Conservation (phyloP, 2,888 invertebrate species). For the Zelleria hepariella region DNA sequence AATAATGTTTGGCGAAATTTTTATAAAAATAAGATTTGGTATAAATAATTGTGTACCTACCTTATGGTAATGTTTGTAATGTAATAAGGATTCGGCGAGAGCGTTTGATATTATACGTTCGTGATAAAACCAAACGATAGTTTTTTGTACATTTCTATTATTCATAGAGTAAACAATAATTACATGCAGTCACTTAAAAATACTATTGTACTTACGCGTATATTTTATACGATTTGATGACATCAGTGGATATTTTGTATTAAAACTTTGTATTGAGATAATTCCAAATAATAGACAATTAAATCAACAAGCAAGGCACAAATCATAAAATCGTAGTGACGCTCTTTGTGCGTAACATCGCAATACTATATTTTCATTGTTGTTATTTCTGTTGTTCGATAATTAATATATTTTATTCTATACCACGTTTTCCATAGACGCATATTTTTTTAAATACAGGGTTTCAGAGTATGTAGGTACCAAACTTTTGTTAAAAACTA, state of each 20-base stretch:
- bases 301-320: background rate
- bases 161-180: slow-evolving; percentile 49
- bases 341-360: background rate
- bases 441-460: slow-evolving; percentile 1
- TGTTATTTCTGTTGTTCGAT: slow-evolving; percentile 4
- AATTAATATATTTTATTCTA: slow-evolving; percentile 4
- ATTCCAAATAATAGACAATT: background rate
- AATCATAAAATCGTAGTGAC: background rate
- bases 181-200: slow-evolving; percentile 53
- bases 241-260: slow-evolving; percentile 12
- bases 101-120: slow-evolving; percentile 21
- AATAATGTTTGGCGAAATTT: slow-evolving; percentile 55
- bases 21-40: slow-evolving; percentile 38
- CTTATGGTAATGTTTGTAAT: background rate
- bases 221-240: slow-evolving; percentile 51
- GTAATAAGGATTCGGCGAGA: background rate
- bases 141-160: slow-evolving; percentile 68
- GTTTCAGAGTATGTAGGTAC: background rate
- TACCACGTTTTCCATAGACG: background rate
- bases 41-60: background rate
- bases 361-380: slow-evolving; percentile 6
- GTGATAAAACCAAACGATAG: slow-evolving; percentile 53
- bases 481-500: too few species aligned
- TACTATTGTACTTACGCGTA: slow-evolving; percentile 41
- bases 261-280: background rate